These are phyloP conservation scores for Sebastes matsubarae DNA, from an alignment of 2,797 vertebrate genomes.

Conservation along the genomic window DNA sequence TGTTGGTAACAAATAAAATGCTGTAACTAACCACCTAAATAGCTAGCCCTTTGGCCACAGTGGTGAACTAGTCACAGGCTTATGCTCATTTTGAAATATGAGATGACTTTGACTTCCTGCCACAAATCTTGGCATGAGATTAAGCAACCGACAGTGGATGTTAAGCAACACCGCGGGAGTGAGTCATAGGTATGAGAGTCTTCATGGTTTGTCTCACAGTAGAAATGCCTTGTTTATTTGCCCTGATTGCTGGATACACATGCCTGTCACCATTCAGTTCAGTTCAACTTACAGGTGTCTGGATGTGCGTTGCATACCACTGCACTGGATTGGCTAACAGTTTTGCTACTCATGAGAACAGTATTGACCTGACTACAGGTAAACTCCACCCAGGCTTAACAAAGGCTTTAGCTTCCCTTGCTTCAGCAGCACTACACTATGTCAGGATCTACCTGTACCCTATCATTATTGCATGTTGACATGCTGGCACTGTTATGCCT, in stretches of 20 bases:
- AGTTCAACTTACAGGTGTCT: conserved; percentile 26
- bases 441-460: neutral
- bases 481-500: neutral
- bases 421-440: neutral
- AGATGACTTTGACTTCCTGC: neutral
- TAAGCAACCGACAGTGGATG: conserved; percentile 10
- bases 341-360: conserved; percentile 10
- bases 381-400: conserved; percentile 33
- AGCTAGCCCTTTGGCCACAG: neutral
- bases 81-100: neutral
- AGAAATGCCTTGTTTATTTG: conserved; percentile 25
- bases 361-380: neutral
- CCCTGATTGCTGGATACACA: conserved; percentile 3
- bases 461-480: neutral
- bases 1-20: neutral
- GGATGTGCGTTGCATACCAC: neutral
- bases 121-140: conserved; percentile 19
- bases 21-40: neutral
- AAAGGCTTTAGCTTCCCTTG: neutral
- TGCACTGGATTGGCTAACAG: neutral
- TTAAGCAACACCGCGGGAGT: conserved; percentile 17
- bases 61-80: neutral
- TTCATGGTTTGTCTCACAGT: neutral
- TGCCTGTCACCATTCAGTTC: neutral
- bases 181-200: conserved; percentile 42